Evolutionary conservation across 2,888 invertebrate genomes (phyloP).

Genomic region (Lamellibrachia satsuma): DNA sequence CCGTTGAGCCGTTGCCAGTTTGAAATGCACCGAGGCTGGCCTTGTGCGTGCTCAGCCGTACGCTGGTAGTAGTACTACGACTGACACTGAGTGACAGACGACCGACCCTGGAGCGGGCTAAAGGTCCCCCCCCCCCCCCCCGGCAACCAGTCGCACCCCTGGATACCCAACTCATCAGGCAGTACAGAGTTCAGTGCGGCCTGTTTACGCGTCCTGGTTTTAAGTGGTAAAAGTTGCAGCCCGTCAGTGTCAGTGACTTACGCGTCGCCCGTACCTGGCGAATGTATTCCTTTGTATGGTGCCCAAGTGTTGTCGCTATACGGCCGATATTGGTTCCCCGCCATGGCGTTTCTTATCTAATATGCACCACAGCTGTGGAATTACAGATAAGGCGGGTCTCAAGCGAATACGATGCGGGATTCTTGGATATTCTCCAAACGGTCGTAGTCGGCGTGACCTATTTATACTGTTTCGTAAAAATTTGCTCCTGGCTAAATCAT

Average conservation of each 20-base stretch:
- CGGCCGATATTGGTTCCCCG: no score
- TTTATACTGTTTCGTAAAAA: not conserved
- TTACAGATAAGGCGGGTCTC: not conserved
- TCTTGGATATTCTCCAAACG: not conserved
- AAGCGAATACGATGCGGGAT: not conserved
- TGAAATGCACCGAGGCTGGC: not conserved
- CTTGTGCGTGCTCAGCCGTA: not conserved
- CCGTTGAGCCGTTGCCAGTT: not conserved
- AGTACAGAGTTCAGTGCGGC: not conserved
- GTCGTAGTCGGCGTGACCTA: not conserved
- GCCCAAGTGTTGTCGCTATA: not conserved
- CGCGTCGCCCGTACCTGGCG: not conserved
- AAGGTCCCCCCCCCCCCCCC: not conserved
- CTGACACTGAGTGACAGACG: conserved; percentile 6
- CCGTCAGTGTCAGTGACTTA: not conserved
- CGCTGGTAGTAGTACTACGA: not conserved
- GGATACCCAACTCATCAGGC: not conserved
- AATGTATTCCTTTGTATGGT: not conserved
- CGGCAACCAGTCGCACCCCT: not conserved
- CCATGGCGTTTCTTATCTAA: not conserved
- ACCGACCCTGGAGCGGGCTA: not conserved
- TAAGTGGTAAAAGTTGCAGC: not conserved
- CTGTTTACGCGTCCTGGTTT: not conserved
- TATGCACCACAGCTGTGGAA: not conserved
- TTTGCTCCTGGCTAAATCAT: not conserved